Evolutionary conservation across 1,140 invertebrate genomes (phyloP), one percentile per base, ranked within the genome.

Genomic region (Cydia fagiglandana): DNA sequence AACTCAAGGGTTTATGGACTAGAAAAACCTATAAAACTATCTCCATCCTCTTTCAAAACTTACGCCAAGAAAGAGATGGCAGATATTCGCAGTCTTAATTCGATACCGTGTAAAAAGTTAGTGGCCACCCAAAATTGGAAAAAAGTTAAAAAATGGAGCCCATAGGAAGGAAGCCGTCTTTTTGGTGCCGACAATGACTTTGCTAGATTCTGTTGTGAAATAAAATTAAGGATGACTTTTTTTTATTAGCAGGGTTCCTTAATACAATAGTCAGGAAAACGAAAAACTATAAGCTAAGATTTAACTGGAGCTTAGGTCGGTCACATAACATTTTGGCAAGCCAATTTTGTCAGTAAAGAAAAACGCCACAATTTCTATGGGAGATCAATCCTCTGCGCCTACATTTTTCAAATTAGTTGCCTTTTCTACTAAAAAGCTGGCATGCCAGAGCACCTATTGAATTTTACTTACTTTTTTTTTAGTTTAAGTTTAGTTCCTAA

Each of bases 181-280:
- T 88, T 75, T 79, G 53, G 38, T 74, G 81, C 88, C 88, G 89
- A 81, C 85, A 77, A 47, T 91, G 89, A 91, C 88, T 90, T 86
- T 85, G 84, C 80, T 74, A 78, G 76, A 61, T 30, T 84, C 47
- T 61, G 73, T 64, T 76, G 74, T 61, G 24, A 68, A 81, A 84
- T 87, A 86, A 88, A 88, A 78, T 75, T 81, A 66, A 74, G 75
- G 77, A 76, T 61, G 20, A 24, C 1, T 24, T 61, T n/a, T 61
- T 61, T 24, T 3, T 1, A 24, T 61, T 24, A 10, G 9, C 56
- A 61, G 56, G 56, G 56, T 61, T 61, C 56, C 9, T 61, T 61
- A 53, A 4, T 53, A 61, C 9, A 3, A 24, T 7, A 24, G 20
- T 24, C 7, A 10, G 4, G 17, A 6, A n/a, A 53, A 53, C 17